Evolutionary conservation across 2,797 vertebrate genomes (phyloP), one percentile per base, ranked within the genome.

Genomic region (Peromyscus aztecus): DNA sequence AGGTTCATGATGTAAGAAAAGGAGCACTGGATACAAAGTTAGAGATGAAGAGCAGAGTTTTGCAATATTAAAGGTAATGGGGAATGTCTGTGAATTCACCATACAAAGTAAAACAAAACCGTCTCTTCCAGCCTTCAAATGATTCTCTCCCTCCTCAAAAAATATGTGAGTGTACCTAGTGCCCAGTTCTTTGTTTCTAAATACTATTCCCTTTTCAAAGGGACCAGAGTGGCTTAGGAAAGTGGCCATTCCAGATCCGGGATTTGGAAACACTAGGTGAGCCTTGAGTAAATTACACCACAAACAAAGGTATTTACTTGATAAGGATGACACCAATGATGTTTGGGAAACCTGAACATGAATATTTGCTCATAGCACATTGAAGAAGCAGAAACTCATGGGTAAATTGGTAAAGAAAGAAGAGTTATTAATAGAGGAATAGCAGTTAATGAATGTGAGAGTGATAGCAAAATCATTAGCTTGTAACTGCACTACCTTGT

Each of bases 61-160:
- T 83, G 1, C 63, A 61, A 46, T 76, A 19, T 43, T 78, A 43
- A 52, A 57, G 40, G 65, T 91, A 21, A 71, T 78, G 71, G n/a
- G 43, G 17, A 90, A 83, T 93, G 7, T 65, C 57, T 40, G 43
- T 61, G 31, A 90, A 90, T 37, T 84, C 21, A 61, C 52, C 8
- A 92, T 91, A 92, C 55, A 92, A 94, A 95, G 83, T 29, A 89
- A 80, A 94, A 83, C 16, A 84, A 71, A 89, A 94, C 31, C 17
- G 29, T 80, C 40, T 73, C 34, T 82, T 91, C n/a, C 19, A 88
- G 43, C 82, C 31, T 84, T 85, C 65, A 89, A 94, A 85, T 84
- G 34, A 85, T 84, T 88, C 16, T 49, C 52, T 23, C 37, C 4
- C 10, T 21, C n/a, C 3, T 65, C 63, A 86, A 65, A 85, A 14